Conservation (phyloP, 1,140 invertebrate species). For the Cotesia vestalis region DNA sequence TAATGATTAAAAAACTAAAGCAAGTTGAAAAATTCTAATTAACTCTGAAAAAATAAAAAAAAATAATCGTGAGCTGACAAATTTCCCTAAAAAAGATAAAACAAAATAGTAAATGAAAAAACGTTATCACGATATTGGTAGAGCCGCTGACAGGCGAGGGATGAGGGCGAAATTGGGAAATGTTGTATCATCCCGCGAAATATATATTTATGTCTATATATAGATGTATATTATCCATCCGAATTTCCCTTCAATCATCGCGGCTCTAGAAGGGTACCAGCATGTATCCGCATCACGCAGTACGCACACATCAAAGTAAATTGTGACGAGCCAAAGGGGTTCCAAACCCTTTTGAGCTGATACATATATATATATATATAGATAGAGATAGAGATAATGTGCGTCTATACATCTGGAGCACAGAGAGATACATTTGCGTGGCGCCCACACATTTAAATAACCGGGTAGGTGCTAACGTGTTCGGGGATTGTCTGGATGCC, state of each 20-base stretch:
- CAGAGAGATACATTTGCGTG: not conserved
- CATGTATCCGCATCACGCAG: not conserved
- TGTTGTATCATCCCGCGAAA: conserved; percentile 17
- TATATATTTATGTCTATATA: not conserved
- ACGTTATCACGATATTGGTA: not conserved
- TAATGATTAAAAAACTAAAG: too few relatives aligned
- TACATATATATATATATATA: not conserved
- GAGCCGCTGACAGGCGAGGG: not conserved
- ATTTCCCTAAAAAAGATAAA: not conserved
- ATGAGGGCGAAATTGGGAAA: conserved; percentile 21
- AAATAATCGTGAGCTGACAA: not conserved
- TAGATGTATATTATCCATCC: too few relatives aligned
- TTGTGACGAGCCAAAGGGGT: conserved; percentile 11
- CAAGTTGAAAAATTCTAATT: not conserved
- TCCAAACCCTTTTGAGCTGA: not conserved
- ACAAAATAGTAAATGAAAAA: not conserved
- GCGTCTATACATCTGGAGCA: not conserved
- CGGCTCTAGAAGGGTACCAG: conserved; percentile 19
- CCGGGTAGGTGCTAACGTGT: conserved; percentile 48
- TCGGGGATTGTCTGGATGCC: conserved; percentile 52
- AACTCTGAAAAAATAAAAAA: not conserved
- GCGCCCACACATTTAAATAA: conserved; percentile 16
- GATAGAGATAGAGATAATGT: not conserved
- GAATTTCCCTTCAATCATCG: conserved; percentile 14
- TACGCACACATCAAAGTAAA: conserved; percentile 4